Evolutionary conservation across 30 jellyfish, hydroid and myxozoan genomes (phyloP).

Genomic region (Aurelia sp.): DNA sequence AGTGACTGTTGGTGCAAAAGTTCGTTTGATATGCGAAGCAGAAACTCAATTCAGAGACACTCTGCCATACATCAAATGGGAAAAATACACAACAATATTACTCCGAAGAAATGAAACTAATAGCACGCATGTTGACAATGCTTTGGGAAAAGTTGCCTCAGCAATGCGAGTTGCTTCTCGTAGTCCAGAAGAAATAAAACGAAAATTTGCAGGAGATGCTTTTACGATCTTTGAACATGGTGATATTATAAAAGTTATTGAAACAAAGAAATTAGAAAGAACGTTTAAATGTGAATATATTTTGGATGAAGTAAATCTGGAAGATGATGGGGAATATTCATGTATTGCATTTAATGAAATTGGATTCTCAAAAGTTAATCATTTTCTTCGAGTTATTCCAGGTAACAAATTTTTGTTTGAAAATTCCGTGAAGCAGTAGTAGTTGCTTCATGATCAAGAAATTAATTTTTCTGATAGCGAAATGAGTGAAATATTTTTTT

Average conservation of each 20-base stretch:
- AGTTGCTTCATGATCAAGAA: too few relatives aligned
- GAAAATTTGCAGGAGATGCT: background rate
- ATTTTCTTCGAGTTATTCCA: slow-evolving; percentile 34
- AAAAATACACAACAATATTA: slow-evolving; percentile 1
- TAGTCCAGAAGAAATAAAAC: background rate
- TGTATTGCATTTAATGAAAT: slow-evolving; percentile 55
- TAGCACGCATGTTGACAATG: background rate
- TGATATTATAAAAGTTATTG: slow-evolving; percentile 9
- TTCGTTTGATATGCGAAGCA: slow-evolving; percentile 37
- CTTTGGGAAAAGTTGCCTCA: background rate
- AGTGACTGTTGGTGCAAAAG: slow-evolving; percentile 19
- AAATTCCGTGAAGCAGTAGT: too few relatives aligned
- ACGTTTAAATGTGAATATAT: slow-evolving; percentile 20
- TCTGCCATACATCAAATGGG: slow-evolving; percentile 42
- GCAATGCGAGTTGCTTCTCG: background rate
- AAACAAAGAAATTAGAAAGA: slow-evolving; percentile 31
- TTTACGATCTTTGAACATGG: slow-evolving; percentile 10
- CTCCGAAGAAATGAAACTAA: background rate
- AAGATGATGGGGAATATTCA: slow-evolving; percentile 56
- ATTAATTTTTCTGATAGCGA: too few relatives aligned
- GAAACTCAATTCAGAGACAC: slow-evolving; percentile 21
- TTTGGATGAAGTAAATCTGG: slow-evolving; percentile 3
- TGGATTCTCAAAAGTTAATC: slow-evolving; percentile 52
- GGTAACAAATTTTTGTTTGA: background rate
- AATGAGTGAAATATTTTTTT: too few relatives aligned